phyloP scores from a whole-genome alignment of 2,113 vertebrate species.

The Callaeas wilsoni region DNA sequence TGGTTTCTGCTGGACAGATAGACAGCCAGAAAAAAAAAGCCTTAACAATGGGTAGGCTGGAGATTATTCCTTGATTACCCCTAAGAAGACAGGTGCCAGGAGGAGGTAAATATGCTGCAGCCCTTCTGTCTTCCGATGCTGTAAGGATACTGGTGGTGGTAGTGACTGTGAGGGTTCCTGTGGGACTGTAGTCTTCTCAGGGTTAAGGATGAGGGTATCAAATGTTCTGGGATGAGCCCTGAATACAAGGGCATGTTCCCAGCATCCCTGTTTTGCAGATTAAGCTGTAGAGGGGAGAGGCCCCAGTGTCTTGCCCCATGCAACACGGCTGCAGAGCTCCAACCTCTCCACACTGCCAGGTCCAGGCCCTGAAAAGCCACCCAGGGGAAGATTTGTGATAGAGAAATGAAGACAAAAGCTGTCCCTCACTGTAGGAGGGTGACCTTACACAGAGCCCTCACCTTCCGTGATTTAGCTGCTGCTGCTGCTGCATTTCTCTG shows the following conservation, averaged over 20 bases:
- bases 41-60: not conserved
- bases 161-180: not conserved
- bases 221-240: not conserved
- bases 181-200: rapidly evolving
- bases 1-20: not conserved
- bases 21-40: not conserved
- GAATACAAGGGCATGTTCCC: not conserved
- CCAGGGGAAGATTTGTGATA: not conserved
- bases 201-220: not conserved
- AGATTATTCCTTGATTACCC: not conserved
- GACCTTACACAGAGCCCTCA: not conserved
- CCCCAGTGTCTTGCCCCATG: not conserved
- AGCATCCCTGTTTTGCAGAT: not conserved
- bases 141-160: no score
- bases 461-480: not conserved
- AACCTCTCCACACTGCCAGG: not conserved
- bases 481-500: not conserved
- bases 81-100: not conserved
- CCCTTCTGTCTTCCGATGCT: not conserved
- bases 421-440: rapidly evolving
- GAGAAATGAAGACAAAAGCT: not conserved
- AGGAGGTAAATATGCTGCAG: not conserved
- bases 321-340: not conserved
- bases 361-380: not conserved
- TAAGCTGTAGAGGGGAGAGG: not conserved